A percentile compares a stretch with the other conserved stretches of the same genome.
Conservation (phyloP, 1,140 invertebrate genomes). For the Leptinotarsa undecemlineata region DNA sequence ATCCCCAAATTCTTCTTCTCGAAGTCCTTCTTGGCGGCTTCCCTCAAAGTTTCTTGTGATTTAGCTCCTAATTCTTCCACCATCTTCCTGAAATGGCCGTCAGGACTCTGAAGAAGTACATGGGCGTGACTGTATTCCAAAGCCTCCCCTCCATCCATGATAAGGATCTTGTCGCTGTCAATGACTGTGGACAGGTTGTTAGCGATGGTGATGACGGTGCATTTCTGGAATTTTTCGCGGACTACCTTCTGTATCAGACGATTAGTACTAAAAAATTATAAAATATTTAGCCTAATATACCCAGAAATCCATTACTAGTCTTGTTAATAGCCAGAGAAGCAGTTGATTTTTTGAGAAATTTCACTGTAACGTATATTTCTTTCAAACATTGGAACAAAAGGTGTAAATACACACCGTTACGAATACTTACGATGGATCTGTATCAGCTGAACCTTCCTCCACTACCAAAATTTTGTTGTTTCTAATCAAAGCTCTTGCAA, state of each 20-base stretch:
- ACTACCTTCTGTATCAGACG: constrained; percentile 65
- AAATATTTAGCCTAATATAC: background rate
- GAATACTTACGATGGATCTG: constrained; percentile 49
- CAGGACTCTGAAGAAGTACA: constrained; percentile 49
- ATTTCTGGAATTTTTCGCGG: constrained; percentile 60
- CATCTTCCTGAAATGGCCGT: constrained; percentile 72
- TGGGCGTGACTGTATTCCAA: constrained; percentile 53
- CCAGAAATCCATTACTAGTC: background rate
- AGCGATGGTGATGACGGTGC: constrained; percentile 77
- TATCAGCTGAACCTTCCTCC: constrained; percentile 65
- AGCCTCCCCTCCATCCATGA: constrained; percentile 52
- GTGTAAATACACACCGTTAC: no score
- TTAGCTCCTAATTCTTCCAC: constrained; percentile 62
- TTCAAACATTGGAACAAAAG: no score
- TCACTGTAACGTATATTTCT: background rate
- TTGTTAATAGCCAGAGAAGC: background rate
- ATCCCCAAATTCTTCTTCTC: constrained; percentile 27
- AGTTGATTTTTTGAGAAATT: background rate
- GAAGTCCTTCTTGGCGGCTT: constrained; percentile 39
- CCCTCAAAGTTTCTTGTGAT: constrained; percentile 38
- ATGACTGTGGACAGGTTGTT: constrained; percentile 54
- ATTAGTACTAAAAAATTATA: constrained; percentile 55
- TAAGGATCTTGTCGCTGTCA: constrained; percentile 51
- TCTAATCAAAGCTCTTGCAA: constrained; percentile 76
- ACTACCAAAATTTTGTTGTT: constrained; percentile 65